Evolutionary conservation across 2,888 invertebrate species (phyloP).

Genomic region (Tillus elongatus): DNA sequence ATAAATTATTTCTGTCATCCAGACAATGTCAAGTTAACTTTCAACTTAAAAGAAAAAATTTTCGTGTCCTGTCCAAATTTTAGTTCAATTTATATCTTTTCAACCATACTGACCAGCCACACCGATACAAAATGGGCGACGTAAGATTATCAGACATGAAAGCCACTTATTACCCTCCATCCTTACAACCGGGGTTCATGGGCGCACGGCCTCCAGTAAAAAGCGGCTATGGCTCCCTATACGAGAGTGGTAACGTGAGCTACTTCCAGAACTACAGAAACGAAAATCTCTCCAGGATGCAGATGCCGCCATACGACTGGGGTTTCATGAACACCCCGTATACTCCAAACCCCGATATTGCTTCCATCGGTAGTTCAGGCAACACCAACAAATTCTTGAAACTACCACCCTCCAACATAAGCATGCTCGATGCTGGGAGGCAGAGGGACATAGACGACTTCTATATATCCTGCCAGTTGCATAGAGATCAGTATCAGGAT

Average conservation of each 20-base stretch:
- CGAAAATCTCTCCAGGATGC: conserved; percentile 39
- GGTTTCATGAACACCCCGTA: conserved; percentile 37
- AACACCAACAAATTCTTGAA: conserved; percentile 32
- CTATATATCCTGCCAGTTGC: conserved; percentile 47
- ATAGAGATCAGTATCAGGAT: conserved; percentile 55
- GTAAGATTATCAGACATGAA: conserved; percentile 25
- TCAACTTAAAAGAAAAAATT: too few relatives aligned
- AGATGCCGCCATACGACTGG: conserved; percentile 41
- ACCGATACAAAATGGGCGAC: conserved; percentile 16
- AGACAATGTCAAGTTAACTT: too few relatives aligned
- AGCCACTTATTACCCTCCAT: conserved; percentile 36
- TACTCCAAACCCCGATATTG: conserved; percentile 36
- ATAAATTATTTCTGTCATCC: too few relatives aligned
- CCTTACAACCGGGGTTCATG: conserved; percentile 36
- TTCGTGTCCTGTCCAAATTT: too few relatives aligned
- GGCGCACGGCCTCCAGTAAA: conserved; percentile 37
- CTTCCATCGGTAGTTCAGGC: conserved; percentile 30
- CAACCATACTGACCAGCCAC: too few relatives aligned
- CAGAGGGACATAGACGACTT: conserved; percentile 43
- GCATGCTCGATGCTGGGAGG: conserved; percentile 37
- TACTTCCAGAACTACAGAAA: conserved; percentile 42
- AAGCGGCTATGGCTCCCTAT: conserved; percentile 28
- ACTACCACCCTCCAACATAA: conserved; percentile 35
- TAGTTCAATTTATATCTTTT: too few relatives aligned
- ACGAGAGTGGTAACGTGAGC: conserved; percentile 28